Percentiles rank a stretch among this genome's conserved stretches.
Evolutionary conservation across 2,113 vertebrate species (phyloP).

Genomic region (Thunnus maccoyii): DNA sequence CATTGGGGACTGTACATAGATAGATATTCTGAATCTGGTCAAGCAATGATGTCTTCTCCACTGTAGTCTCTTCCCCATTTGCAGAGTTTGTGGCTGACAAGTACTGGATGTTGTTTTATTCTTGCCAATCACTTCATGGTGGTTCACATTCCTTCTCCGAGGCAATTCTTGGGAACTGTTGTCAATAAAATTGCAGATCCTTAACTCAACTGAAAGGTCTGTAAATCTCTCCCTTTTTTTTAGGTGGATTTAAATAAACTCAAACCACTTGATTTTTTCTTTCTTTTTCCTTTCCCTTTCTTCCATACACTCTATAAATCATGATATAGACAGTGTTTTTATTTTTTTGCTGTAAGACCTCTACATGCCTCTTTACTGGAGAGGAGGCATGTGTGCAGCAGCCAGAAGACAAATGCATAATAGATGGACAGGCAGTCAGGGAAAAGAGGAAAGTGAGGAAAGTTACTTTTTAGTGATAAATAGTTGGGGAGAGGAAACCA

Average conservation of each 20-base stretch:
- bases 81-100: slow-evolving; percentile 18
- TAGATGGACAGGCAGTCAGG: background rate
- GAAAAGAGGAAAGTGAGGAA: background rate
- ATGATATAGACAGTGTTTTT: background rate
- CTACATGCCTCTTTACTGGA: background rate
- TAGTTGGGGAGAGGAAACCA: background rate
- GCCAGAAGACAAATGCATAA: background rate
- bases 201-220: background rate
- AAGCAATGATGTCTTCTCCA: slow-evolving; percentile 2
- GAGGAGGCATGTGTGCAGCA: background rate
- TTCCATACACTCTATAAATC: background rate
- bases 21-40: slow-evolving; percentile 17
- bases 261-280: background rate
- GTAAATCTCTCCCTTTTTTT: background rate
- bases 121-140: background rate
- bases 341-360: background rate
- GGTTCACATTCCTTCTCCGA: background rate
- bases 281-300: background rate
- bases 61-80: slow-evolving; percentile 4
- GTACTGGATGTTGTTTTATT: slow-evolving; percentile 6
- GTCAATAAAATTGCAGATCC: background rate
- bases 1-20: background rate
- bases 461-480: background rate
- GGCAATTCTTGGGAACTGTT: background rate
- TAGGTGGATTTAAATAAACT: background rate